A percentile compares a stretch with the other conserved stretches of the same genome.
These are phyloP conservation scores for Drosophila differens DNA, from an alignment of 2,888 invertebrate species.

Conservation along the genomic window DNA sequence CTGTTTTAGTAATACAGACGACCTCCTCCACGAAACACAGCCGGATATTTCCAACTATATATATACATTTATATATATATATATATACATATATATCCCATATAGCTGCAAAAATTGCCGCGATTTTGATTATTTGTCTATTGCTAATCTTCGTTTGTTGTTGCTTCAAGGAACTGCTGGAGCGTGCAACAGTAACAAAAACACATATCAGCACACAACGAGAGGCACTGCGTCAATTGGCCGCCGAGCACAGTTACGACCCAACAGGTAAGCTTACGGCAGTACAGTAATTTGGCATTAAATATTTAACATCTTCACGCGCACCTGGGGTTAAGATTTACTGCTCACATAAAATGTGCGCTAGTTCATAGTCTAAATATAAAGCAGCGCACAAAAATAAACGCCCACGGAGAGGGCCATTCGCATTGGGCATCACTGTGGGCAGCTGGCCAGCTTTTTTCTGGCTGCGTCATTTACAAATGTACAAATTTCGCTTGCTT, in stretches of 20 bases:
- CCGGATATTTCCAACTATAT: constrained; percentile 15
- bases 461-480: constrained; percentile 44
- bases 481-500: constrained; percentile 24
- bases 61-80: constrained; percentile 24
- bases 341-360: constrained; percentile 54
- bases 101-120: constrained; percentile 53
- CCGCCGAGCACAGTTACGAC: constrained; percentile 65
- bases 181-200: constrained; percentile 51
- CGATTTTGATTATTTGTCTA: constrained; percentile 47
- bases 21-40: constrained; percentile 48
- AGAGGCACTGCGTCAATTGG: constrained; percentile 60
- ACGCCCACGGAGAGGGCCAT: constrained; percentile 59
- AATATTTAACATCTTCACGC: constrained; percentile 6
- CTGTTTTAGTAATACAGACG: constrained; percentile 65
- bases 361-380: constrained; percentile 75
- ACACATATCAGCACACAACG: constrained; percentile 50
- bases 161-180: constrained; percentile 81
- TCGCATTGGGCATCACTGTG: constrained; percentile 42
- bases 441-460: constrained; percentile 56
- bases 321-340: constrained; percentile 43
- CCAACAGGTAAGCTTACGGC: constrained; percentile 48
- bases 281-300: not conserved
- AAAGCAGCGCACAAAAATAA: constrained; percentile 64
- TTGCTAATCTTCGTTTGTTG: constrained; percentile 59
- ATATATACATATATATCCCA: constrained; percentile 6